Conservation (phyloP, 2,888 invertebrate species). For the Eurois occulta region DNA sequence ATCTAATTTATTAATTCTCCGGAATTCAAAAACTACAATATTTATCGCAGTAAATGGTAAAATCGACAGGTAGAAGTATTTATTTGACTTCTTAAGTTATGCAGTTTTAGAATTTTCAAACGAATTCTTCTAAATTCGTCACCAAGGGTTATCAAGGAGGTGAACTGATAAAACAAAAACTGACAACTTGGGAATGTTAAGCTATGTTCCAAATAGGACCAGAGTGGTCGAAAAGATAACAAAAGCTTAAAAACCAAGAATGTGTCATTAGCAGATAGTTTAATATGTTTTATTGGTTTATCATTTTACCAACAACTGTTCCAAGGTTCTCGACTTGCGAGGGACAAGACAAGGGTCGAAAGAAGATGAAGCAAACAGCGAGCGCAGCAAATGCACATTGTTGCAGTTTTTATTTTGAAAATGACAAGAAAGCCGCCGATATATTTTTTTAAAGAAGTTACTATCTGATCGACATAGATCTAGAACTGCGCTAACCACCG, state of each 20-base stretch:
- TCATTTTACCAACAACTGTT: background rate
- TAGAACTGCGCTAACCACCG: background rate
- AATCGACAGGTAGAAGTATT: background rate
- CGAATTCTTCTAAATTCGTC: slow-evolving; percentile 8
- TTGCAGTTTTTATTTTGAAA: background rate
- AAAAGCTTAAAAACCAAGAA: background rate
- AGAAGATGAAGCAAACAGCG: background rate
- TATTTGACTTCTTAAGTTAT: background rate
- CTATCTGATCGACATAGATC: slow-evolving; percentile 1
- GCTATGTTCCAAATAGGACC: slow-evolving; percentile 1
- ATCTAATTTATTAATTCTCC: background rate
- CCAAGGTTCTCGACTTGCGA: background rate
- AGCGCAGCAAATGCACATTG: background rate
- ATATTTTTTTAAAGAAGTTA: background rate
- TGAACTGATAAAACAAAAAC: slow-evolving; percentile 21
- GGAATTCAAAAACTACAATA: background rate
- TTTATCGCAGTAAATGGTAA: background rate
- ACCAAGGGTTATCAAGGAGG: slow-evolving; percentile 4
- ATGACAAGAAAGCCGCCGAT: background rate
- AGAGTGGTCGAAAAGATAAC: slow-evolving; percentile 23
- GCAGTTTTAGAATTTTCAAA: background rate
- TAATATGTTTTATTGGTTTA: background rate
- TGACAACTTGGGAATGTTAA: slow-evolving; percentile 27
- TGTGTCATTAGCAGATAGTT: background rate
- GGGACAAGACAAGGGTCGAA: background rate